Evolutionary conservation across 1,140 invertebrate genomes (phyloP), one percentile per base, ranked within the genome.

Genomic region (Dendrolimus punctatus): DNA sequence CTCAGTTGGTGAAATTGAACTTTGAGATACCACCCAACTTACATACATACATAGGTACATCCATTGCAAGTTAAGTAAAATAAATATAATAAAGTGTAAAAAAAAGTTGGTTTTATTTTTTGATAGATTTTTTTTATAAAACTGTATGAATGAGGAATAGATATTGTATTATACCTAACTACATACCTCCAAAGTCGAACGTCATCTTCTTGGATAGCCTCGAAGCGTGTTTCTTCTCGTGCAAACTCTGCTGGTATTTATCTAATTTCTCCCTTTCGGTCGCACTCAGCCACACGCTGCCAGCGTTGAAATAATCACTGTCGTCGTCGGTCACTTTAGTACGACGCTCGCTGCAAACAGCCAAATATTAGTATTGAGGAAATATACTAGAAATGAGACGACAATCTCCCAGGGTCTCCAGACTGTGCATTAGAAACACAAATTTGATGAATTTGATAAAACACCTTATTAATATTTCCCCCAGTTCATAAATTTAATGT

Each of bases 291-390:
- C 97, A 98, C 23, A 92, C 92, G 57, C 92, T 93, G 76, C 92
- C 93, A 5, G 92, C 86, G 60, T 92, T 91, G 86, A 96, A 99
- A 82, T 99, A 99, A 83, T 99, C 98, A 60, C 92, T 92, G 75
- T 99, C 95, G 81, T 99, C 97, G 80, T 99, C 97, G 57, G 97
- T 98, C 4, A 99, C 95, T 71, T 91, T 92, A 0, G 97, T 98
- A 59, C 95, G 89, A 55, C 91, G 90, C 63, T 94, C 92, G 85
- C 96, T 95, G 68, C 4, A 40, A 6, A 55, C 10, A 52, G 23
- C 8, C 45, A 4, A 23, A 23, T 23, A 23, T 23, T 23, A 23
- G 23, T 23, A 23, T 23, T 3, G 3, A 23, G 3, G 23, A 23
- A 23, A 23, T 23, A 3, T 23, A 23, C 23, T 23, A 23, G 23